These are phyloP conservation scores for Mythimna loreyi DNA, from an alignment of 2,888 invertebrate genomes.

Conservation along the genomic window DNA sequence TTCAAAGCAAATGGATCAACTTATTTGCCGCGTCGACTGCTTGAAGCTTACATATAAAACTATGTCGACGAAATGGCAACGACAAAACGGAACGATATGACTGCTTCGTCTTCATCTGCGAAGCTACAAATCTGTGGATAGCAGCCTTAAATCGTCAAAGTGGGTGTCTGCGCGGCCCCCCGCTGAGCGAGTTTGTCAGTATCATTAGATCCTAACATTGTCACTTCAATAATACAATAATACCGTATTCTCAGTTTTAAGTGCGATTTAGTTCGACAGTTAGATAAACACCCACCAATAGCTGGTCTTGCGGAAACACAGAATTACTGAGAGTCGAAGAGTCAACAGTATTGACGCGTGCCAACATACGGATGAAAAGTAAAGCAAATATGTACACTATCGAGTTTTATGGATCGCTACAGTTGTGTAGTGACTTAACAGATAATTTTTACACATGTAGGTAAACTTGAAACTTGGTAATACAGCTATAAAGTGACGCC, in stretches of 20 bases:
- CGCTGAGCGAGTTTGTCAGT: conserved; percentile 75
- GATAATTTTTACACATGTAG: conserved; percentile 53
- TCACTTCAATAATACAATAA: conserved; percentile 69
- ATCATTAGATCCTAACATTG: conserved; percentile 74
- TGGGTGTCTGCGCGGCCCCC: conserved; percentile 69
- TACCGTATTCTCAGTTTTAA: conserved; percentile 79
- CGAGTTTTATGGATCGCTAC: conserved; percentile 61
- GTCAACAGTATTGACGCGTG: conserved; percentile 69
- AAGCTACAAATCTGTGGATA: too few relatives aligned
- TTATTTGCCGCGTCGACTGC: too few relatives aligned
- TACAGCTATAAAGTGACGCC: conserved; percentile 38
- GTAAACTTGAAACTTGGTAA: conserved; percentile 47
- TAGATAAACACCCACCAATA: conserved; percentile 81
- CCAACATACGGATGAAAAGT: conserved; percentile 55
- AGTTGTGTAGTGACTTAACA: conserved; percentile 60
- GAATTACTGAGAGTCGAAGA: conserved; percentile 75
- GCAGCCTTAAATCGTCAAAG: conserved; percentile 58
- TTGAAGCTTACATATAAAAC: too few relatives aligned
- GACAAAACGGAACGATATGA: too few relatives aligned
- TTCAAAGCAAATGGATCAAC: too few relatives aligned
- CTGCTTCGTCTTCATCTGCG: too few relatives aligned
- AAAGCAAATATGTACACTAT: conserved; percentile 51
- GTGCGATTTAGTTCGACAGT: conserved; percentile 80
- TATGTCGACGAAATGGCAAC: too few relatives aligned
- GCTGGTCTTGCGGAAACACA: conserved; percentile 73